These are phyloP conservation scores for Anser brachyrhynchus DNA, from an alignment of 2,113 vertebrate species.

Conservation along the genomic window DNA sequence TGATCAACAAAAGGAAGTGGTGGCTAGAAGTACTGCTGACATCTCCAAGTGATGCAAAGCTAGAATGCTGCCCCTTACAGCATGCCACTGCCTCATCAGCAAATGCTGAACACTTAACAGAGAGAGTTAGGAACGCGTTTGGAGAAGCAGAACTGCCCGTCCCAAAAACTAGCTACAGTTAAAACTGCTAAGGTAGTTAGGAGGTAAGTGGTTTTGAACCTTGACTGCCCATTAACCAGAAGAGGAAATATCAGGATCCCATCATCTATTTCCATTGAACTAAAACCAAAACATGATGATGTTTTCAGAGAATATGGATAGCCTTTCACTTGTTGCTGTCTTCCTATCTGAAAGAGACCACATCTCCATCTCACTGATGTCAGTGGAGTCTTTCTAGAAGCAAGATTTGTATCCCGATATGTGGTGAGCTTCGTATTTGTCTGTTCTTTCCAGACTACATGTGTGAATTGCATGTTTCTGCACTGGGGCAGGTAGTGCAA, in stretches of 20 bases:
- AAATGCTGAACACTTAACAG: background rate
- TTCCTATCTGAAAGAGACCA: background rate
- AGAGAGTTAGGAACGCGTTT: background rate
- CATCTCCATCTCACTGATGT: background rate
- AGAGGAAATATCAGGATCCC: background rate
- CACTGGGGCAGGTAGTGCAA: background rate
- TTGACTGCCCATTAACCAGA: background rate
- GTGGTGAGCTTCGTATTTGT: background rate
- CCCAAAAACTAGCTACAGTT: background rate
- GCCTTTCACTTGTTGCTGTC: background rate
- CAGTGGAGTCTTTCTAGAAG: background rate
- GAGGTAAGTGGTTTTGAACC: background rate
- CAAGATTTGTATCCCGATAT: background rate
- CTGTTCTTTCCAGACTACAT: background rate
- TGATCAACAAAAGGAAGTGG: background rate
- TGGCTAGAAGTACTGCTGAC: background rate
- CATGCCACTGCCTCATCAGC: background rate
- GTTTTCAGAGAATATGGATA: background rate
- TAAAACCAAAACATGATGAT: background rate
- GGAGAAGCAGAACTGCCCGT: background rate
- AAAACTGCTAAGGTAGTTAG: background rate
- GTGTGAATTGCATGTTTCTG: background rate
- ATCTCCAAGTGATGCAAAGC: background rate
- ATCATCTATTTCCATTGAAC: background rate
- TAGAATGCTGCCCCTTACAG: background rate